These are phyloP conservation scores for Oikopleura albicans DNA, from an alignment of 23 tunicate genomes.

Conservation along the genomic window DNA sequence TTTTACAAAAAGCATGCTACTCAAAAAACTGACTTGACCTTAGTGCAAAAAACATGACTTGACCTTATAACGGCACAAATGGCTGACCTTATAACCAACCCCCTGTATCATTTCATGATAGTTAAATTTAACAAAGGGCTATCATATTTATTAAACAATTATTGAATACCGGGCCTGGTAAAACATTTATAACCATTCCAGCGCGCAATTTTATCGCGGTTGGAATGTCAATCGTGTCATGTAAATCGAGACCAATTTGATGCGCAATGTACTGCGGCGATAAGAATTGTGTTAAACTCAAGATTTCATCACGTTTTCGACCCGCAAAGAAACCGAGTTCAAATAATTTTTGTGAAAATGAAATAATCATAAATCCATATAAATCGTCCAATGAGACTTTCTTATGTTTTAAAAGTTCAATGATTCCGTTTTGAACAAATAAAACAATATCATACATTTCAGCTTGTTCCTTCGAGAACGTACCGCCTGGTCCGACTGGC, in stretches of 20 bases:
- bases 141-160: no score
- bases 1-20: no score
- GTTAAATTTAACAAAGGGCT: no score
- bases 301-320: background rate
- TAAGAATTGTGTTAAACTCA: background rate
- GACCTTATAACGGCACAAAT: no score
- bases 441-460: background rate
- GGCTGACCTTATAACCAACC: no score
- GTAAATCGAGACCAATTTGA: constrained; percentile 4
- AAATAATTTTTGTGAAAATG: background rate
- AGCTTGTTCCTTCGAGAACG: constrained; percentile 1
- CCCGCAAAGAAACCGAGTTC: background rate
- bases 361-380: background rate
- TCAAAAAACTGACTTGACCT: no score
- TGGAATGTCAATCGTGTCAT: background rate
- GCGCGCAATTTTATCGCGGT: background rate
- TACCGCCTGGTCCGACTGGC: background rate
- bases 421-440: background rate
- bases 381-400: background rate
- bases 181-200: background rate
- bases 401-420: background rate
- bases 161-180: no score
- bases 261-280: background rate
- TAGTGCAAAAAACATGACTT: no score
- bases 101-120: no score